Conservation (phyloP, 1,140 invertebrate genomes). For the Carposina sasakii region DNA sequence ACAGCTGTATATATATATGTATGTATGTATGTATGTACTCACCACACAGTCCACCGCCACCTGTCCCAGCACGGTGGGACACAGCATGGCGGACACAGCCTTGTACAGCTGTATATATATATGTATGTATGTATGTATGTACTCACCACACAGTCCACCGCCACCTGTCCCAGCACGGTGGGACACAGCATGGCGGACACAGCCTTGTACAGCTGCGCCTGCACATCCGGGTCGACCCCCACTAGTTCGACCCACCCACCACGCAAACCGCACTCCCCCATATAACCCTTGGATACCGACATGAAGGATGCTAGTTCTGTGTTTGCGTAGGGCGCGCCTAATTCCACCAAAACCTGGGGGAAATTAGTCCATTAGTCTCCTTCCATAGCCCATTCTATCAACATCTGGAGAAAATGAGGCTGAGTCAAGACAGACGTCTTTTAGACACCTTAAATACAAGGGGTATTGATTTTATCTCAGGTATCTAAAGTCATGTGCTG, state of each 20-base stretch:
- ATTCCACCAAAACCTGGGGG: slow-evolving; percentile 82
- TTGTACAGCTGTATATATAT: no score
- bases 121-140: no score
- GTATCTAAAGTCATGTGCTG: no score
- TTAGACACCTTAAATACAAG: no score
- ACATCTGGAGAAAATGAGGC: no score
- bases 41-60: no score
- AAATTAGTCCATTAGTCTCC: slow-evolving; percentile 25
- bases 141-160: slow-evolving; percentile 76
- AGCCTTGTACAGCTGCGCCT: slow-evolving; percentile 91
- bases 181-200: slow-evolving; percentile 94
- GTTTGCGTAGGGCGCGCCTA: slow-evolving; percentile 87
- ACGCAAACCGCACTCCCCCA: slow-evolving; percentile 94
- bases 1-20: no score
- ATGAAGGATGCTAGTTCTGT: slow-evolving; percentile 95
- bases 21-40: no score
- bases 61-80: no score
- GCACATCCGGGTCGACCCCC: slow-evolving; percentile 90
- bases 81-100: no score
- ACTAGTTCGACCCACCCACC: slow-evolving; percentile 95
- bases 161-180: slow-evolving; percentile 90
- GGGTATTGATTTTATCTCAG: no score
- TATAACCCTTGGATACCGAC: slow-evolving; percentile 96
- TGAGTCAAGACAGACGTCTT: no score
- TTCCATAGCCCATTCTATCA: slow-evolving; percentile 92